phyloP scores from a whole-genome alignment of 2,888 invertebrate species.

The Druceiella hillmani region DNA sequence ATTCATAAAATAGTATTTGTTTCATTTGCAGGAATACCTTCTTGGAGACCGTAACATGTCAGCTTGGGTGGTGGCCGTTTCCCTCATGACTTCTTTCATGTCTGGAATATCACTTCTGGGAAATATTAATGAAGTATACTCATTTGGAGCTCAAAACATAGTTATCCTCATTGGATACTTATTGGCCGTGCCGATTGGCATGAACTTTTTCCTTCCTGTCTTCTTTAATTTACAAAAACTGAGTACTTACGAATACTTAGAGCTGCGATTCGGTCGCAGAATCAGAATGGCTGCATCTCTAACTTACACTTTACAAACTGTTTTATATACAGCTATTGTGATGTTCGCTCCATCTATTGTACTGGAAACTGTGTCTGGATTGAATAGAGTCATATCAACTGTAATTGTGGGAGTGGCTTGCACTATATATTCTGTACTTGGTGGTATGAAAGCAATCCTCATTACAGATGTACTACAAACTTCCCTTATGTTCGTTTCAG shows the following conservation, averaged over 20 bases:
- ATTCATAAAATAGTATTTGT: slow-evolving; percentile 8
- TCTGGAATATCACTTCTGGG: slow-evolving; percentile 75
- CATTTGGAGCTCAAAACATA: slow-evolving; percentile 63
- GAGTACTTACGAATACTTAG: slow-evolving; percentile 79
- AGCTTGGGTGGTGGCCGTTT: slow-evolving; percentile 63
- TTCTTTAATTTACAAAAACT: slow-evolving; percentile 65
- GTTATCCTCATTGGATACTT: slow-evolving; percentile 62
- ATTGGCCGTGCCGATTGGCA: slow-evolving; percentile 61
- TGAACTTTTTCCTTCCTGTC: slow-evolving; percentile 65
- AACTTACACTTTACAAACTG: slow-evolving; percentile 72
- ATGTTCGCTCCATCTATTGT: slow-evolving; percentile 80
- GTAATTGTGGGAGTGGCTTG: slow-evolving; percentile 60
- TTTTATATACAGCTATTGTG: slow-evolving; percentile 74
- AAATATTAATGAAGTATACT: slow-evolving; percentile 70
- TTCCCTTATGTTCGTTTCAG: slow-evolving; percentile 66
- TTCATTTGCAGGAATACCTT: slow-evolving; percentile 57
- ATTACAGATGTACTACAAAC: slow-evolving; percentile 73
- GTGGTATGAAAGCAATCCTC: slow-evolving; percentile 75
- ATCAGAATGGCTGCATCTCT: slow-evolving; percentile 65
- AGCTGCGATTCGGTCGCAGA: slow-evolving; percentile 64
- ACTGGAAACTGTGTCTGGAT: slow-evolving; percentile 67
- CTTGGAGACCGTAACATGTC: slow-evolving; percentile 66
- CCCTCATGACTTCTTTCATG: slow-evolving; percentile 77
- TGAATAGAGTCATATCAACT: slow-evolving; percentile 56
- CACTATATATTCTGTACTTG: slow-evolving; percentile 69